phyloP scores from a whole-genome alignment of 2,113 vertebrate species.

The Ranitomeya imitator region DNA sequence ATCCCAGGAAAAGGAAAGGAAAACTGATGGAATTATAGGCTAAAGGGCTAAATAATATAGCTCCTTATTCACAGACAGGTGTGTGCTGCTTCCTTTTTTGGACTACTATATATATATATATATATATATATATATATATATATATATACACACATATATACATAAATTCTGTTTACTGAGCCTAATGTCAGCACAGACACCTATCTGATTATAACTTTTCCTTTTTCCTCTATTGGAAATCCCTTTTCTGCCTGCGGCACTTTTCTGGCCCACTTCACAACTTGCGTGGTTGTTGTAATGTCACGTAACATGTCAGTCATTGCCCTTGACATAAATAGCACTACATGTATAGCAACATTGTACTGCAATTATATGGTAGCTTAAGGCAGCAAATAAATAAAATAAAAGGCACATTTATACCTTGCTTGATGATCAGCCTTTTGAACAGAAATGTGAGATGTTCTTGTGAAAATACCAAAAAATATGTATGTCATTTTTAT shows the following conservation, averaged over 20 bases:
- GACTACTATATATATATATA: neutral
- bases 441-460: neutral
- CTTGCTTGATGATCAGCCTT: slow-evolving; percentile 27
- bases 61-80: too few species aligned
- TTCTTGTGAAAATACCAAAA: slow-evolving; percentile 3
- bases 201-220: neutral
- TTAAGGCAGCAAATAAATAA: slow-evolving; percentile 35
- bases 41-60: too few species aligned
- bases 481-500: neutral
- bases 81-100: too few species aligned
- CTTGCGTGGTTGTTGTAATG: slow-evolving; percentile 18
- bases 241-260: slow-evolving; percentile 12
- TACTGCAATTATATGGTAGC: slow-evolving; percentile 49
- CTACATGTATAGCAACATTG: slow-evolving; percentile 27
- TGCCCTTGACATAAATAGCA: slow-evolving; percentile 27
- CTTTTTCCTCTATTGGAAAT: neutral
- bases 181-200: neutral
- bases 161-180: neutral
- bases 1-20: too few species aligned
- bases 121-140: neutral
- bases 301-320: slow-evolving; percentile 21
- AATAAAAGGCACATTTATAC: slow-evolving; percentile 29
- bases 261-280: slow-evolving; percentile 2
- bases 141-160: neutral
- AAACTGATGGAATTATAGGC: too few species aligned